phyloP scores from a whole-genome alignment of 2,797 vertebrate species.

The Chelonia mydas region DNA sequence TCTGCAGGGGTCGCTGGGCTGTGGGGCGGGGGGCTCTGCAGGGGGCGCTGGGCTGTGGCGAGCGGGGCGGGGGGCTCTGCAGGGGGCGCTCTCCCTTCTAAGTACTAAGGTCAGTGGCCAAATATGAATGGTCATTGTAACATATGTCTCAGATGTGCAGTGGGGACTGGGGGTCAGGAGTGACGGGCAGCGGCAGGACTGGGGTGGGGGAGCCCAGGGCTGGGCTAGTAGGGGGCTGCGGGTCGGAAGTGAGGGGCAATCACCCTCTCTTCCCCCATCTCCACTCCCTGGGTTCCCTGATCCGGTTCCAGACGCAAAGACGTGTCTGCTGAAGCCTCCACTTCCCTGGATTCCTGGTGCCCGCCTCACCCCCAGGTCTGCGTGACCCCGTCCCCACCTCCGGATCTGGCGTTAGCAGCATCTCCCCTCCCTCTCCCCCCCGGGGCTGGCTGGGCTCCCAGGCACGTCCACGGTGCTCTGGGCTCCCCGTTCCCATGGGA shows the following conservation, averaged over 20 bases:
- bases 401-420: neutral
- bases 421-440: neutral
- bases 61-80: no score
- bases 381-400: conserved; percentile 26
- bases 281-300: no score
- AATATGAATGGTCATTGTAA: neutral
- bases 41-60: no score
- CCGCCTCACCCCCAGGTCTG: conserved; percentile 37
- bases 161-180: no score
- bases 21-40: no score
- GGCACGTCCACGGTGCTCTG: neutral
- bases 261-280: no score
- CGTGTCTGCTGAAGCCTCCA: no score
- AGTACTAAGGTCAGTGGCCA: neutral
- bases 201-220: neutral
- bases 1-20: neutral
- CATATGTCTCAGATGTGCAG: neutral
- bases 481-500: conserved; percentile 16
- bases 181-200: neutral
- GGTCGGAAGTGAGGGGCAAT: neutral
- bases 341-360: no score
- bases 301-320: no score
- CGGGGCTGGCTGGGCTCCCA: conserved; percentile 3
- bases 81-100: neutral
- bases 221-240: neutral